Base-by-base conservation (phyloP, 2,797 vertebrate species). In the Typhlichthys eigenmanni region DNA sequence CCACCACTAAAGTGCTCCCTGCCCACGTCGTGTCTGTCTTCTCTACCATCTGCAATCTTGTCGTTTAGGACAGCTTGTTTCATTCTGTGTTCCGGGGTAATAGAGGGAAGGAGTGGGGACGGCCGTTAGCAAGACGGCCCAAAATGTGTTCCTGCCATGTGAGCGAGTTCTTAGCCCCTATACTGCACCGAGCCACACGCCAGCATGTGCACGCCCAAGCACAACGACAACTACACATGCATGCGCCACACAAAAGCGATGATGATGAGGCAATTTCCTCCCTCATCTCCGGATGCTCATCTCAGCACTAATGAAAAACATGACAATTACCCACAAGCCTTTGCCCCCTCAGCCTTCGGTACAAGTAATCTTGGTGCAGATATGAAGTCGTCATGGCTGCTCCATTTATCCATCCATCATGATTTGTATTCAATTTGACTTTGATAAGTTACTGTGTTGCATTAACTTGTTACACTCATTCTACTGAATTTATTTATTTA, bases 191-290 rank as follows among this genome's bases (percentile, higher is more conserved):
- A 38, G 6, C 34, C 34, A 38, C 7, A 6, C 34, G 7, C 34
- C 5, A 38, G 34, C 34, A 38, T 2, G 34, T 38, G 34, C 34
- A 38, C 34, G 34, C 6, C 6, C 7, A 8, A 38, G 8, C 34
- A 38, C 34, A 38, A 8, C 24, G n/a, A 60, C 49, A 46, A 62
- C 48, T 24, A 55, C 49, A 50, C 58, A 62, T 73, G 75, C 72
- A 52, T 17, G 10, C 55, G 14, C 14, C 32, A 16, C 51, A 59
- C 24, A 54, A 79, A 69, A 81, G 67, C 64, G 60, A 85, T 89
- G 86, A 92, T 92, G 88, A 92, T 92, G 86, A 91, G 89, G 85
- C 91, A 83, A 93, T 93, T 93, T 92, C 90, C 90, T 85, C 73
- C 75, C 88, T 89, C 90, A 91, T 92, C 88, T 89, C 80, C 85